Conservation (phyloP, 2,797 vertebrate species). For the Distichodus sexfasciatus region DNA sequence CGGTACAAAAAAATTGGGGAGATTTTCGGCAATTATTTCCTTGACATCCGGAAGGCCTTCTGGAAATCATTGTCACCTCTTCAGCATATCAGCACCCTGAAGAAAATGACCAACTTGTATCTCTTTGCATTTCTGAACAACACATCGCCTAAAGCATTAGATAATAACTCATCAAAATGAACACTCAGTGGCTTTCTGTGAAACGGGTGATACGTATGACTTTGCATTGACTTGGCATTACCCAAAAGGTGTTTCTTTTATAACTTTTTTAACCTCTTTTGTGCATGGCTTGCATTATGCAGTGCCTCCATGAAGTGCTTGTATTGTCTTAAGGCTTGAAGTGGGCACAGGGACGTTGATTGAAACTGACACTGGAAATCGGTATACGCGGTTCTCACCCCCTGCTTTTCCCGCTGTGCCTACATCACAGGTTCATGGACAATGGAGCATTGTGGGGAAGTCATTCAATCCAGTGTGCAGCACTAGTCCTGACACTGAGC, state of each 20-base stretch:
- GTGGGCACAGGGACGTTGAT: conserved; percentile 45
- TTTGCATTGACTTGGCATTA: background rate
- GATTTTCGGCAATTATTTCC: conserved; percentile 41
- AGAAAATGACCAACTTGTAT: conserved; percentile 12
- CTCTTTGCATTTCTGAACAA: conserved; percentile 4
- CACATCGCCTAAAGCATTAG: background rate
- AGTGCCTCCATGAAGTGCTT: conserved; percentile 22
- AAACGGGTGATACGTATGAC: conserved; percentile 1
- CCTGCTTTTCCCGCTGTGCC: conserved; percentile 54
- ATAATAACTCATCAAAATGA: conserved; percentile 28
- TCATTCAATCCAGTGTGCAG: conserved; percentile 66
- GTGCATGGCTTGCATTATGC: conserved; percentile 23
- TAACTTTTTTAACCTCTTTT: background rate
- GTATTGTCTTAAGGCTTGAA: conserved; percentile 47
- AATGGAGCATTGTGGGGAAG: conserved; percentile 70
- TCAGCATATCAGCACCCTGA: conserved; percentile 38
- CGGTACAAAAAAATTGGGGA: conserved; percentile 48
- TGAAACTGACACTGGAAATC: conserved; percentile 52
- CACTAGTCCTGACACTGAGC: conserved; percentile 66
- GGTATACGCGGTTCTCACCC: conserved; percentile 55
- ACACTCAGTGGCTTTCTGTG: conserved; percentile 15
- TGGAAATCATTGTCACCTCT: conserved; percentile 52
- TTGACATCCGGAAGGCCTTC: conserved; percentile 43
- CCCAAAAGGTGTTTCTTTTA: conserved; percentile 8
- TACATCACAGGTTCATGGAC: conserved; percentile 68